Evolutionary conservation across 2,888 invertebrate species (phyloP).

Genomic region (Galeopsomyia nigrocyanea): DNA sequence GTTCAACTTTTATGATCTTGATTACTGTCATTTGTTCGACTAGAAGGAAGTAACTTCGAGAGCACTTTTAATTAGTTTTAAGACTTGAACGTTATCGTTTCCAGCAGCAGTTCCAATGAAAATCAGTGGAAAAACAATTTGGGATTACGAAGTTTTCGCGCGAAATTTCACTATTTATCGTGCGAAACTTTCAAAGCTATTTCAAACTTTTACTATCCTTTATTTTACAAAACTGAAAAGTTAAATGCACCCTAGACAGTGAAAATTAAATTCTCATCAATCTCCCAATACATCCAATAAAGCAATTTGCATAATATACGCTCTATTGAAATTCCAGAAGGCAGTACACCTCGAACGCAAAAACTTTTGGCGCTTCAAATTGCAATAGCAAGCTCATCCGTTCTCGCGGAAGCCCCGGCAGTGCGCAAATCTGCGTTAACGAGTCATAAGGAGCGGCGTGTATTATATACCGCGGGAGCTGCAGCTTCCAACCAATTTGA

Average conservation of each 20-base stretch:
- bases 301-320: too few species aligned
- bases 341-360: background rate
- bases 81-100: slow-evolving; percentile 30
- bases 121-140: slow-evolving; percentile 16
- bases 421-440: slow-evolving; percentile 3
- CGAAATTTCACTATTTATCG: too few species aligned
- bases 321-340: too few species aligned
- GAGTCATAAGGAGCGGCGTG: background rate
- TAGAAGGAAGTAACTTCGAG: slow-evolving; percentile 9
- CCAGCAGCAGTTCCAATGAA: slow-evolving; percentile 8
- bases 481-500: slow-evolving; percentile 1
- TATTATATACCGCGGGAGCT: background rate
- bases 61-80: slow-evolving; percentile 31
- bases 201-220: too few species aligned
- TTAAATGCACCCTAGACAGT: too few species aligned
- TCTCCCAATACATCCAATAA: too few species aligned
- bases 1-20: slow-evolving; percentile 22
- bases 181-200: too few species aligned
- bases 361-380: too few species aligned
- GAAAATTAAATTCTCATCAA: too few species aligned
- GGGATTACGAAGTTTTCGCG: background rate
- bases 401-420: background rate
- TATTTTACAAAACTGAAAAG: too few species aligned
- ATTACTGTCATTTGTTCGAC: slow-evolving; percentile 25
- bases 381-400: background rate